Conservation (phyloP, 2,113 vertebrate species). For the crab-eating macaque (Macaca fascicularis) region T2T-MFA8v1.1 NC_088376.1:128646501-128647000, state of each 20-base stretch:
- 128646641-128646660: neutral
- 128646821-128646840: neutral
- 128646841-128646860: neutral
- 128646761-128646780: neutral
- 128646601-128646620: neutral
- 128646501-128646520: neutral
- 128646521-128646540: conserved; percentile 37
- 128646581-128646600: neutral
- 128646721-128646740: neutral
- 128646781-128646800: neutral
- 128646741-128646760: neutral
- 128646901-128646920: neutral
- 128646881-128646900: neutral
- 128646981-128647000: neutral
- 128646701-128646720: neutral
- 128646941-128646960: neutral
- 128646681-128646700: neutral
- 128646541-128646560: neutral
- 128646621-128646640: neutral
- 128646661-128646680: conserved; percentile 26
- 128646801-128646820: neutral
- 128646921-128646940: neutral
- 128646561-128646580: neutral
- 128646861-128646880: neutral
- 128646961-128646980: neutral